A percentile compares a stretch with the other conserved stretches of the same genome.
These are phyloP conservation scores for Zoroaster sp. DNA, from an alignment of 53 echinoderm and acorn worm genomes.

Conservation along the genomic window DNA sequence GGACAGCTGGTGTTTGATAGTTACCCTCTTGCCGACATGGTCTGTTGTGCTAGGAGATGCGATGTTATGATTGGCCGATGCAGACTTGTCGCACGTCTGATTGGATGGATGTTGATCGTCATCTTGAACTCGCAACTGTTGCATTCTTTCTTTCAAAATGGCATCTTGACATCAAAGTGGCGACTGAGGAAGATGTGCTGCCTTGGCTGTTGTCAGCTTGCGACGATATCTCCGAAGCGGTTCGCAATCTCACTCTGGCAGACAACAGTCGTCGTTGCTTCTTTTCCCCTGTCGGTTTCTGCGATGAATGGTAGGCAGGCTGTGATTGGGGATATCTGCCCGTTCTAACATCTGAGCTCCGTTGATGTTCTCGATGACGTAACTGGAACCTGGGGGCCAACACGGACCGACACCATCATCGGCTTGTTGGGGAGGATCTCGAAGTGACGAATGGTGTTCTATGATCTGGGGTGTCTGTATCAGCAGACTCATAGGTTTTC, in stretches of 20 bases:
- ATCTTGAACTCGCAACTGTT: not conserved
- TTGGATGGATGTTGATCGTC: not conserved
- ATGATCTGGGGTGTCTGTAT: constrained; percentile 52
- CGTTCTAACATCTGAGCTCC: constrained; percentile 84
- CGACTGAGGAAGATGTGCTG: not conserved
- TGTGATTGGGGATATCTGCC: constrained; percentile 63
- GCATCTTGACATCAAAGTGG: not conserved
- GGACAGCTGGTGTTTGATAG: not conserved
- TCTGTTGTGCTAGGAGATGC: not conserved
- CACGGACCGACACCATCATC: constrained; percentile 81
- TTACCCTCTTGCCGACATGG: not conserved
- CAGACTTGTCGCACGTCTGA: not conserved
- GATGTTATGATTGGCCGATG: not conserved
- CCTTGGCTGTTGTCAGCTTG: not conserved
- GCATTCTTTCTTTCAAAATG: constrained; percentile 26
- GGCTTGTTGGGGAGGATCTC: constrained; percentile 9
- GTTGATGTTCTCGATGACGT: constrained; percentile 80
- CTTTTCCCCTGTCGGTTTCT: constrained; percentile 4
- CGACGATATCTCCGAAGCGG: not conserved
- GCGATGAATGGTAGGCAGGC: constrained; percentile 34
- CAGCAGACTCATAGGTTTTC: constrained; percentile 11
- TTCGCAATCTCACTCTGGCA: constrained; percentile 4
- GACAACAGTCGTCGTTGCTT: constrained; percentile 12
- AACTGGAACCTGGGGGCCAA: constrained; percentile 91
- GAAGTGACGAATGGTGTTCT: constrained; percentile 44